A percentile compares a stretch with the other conserved stretches of the same genome.
phyloP scores from a whole-genome alignment of 2,113 vertebrate genomes.

The Xyliphius kryptos region DNA sequence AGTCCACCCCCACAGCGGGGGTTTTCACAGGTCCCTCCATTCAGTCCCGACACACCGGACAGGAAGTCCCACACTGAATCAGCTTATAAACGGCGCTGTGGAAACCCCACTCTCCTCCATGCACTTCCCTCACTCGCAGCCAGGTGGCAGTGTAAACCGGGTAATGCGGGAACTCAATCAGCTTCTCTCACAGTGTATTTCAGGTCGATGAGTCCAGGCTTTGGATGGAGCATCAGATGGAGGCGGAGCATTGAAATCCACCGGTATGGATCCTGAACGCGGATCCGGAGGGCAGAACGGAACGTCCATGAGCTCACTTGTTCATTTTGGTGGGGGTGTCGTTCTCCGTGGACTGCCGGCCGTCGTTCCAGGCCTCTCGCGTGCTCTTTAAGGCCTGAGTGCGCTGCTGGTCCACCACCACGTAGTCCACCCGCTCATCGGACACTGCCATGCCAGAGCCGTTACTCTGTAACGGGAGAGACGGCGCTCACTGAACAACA shows the following conservation, averaged over 20 bases:
- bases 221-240: conserved; percentile 29
- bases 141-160: conserved; percentile 59
- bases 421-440: conserved; percentile 95
- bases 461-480: conserved; percentile 67
- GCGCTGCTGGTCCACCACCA: conserved; percentile 94
- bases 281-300: conserved; percentile 17
- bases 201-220: conserved; percentile 25
- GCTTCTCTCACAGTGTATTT: conserved; percentile 35
- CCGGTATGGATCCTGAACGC: conserved; percentile 15
- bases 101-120: conserved; percentile 42
- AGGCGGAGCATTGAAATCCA: neutral
- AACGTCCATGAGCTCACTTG: conserved; percentile 77
- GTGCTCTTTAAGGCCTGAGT: conserved; percentile 93
- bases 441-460: conserved; percentile 79
- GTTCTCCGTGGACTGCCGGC: conserved; percentile 87
- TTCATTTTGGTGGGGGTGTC: conserved; percentile 80
- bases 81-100: conserved; percentile 58
- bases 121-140: conserved; percentile 45
- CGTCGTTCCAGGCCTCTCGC: conserved; percentile 92
- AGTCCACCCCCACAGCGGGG: too few species aligned
- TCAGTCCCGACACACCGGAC: conserved; percentile 23
- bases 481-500: too few species aligned
- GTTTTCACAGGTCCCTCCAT: conserved; percentile 18
- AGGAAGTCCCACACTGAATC: conserved; percentile 24
- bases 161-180: conserved; percentile 22